phyloP scores from a whole-genome alignment of 2,888 invertebrate genomes.

The Lasioglossum oenotherae region DNA sequence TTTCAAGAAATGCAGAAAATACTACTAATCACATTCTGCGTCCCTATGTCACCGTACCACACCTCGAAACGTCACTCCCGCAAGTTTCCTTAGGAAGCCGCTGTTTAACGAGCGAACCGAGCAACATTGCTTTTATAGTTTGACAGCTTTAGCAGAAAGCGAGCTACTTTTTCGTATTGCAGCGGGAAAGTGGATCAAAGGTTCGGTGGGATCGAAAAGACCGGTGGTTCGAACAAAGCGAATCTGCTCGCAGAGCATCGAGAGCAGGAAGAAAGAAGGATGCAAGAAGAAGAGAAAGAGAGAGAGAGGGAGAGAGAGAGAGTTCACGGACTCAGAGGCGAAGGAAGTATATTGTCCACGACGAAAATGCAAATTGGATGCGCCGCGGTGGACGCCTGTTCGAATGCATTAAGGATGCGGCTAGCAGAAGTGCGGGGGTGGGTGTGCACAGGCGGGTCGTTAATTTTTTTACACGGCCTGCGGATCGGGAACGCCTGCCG shows the following conservation, averaged over 20 bases:
- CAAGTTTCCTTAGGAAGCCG: background rate
- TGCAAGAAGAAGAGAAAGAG: background rate
- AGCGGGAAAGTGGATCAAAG: conserved; percentile 9
- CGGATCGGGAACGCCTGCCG: conserved; percentile 26
- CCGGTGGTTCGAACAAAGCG: conserved; percentile 1
- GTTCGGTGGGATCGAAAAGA: conserved; percentile 12
- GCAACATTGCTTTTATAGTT: background rate
- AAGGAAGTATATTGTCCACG: conserved; percentile 51
- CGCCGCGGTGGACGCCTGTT: conserved; percentile 35
- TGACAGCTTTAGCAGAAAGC: background rate
- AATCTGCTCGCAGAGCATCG: background rate
- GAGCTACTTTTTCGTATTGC: background rate
- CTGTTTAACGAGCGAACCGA: background rate
- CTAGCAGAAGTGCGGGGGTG: conserved; percentile 13
- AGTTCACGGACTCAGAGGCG: background rate
- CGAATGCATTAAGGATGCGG: conserved; percentile 49
- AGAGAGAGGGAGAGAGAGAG: background rate
- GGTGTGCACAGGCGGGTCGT: conserved; percentile 44
- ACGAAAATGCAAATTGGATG: conserved; percentile 66
- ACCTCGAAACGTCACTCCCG: background rate
- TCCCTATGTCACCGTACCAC: background rate
- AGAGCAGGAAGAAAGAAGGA: background rate
- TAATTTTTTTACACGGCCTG: conserved; percentile 63
- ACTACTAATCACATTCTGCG: background rate
- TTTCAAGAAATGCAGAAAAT: background rate